A percentile compares a stretch with the other conserved stretches of the same genome.
Conservation (phyloP, 2,797 vertebrate species). For the Adrianichthys oophorus region DNA sequence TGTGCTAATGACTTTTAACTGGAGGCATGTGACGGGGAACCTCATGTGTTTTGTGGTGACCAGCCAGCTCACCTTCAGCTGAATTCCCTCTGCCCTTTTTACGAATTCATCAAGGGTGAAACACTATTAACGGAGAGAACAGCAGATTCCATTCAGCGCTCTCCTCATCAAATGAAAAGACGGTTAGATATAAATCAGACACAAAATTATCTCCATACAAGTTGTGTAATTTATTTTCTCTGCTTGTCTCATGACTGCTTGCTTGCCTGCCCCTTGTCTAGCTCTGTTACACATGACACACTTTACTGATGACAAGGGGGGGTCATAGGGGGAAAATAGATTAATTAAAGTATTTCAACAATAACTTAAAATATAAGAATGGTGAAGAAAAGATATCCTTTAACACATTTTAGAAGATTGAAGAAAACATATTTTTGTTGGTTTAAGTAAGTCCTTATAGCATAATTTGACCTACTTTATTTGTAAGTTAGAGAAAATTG, state of each 20-base stretch:
- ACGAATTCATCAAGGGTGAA: constrained; percentile 35
- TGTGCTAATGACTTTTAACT: constrained; percentile 37
- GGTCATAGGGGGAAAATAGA: not conserved
- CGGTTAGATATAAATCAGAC: constrained; percentile 40
- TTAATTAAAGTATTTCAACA: not conserved
- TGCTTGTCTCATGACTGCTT: constrained; percentile 50
- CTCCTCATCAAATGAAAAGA: constrained; percentile 22
- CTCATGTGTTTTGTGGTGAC: constrained; percentile 31
- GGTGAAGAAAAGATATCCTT: too few relatives aligned
- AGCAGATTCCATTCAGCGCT: constrained; percentile 41
- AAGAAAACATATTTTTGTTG: too few relatives aligned
- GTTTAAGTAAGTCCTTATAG: too few relatives aligned
- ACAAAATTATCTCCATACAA: constrained; percentile 28
- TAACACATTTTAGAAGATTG: too few relatives aligned
- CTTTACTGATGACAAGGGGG: not conserved
- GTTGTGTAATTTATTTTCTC: constrained; percentile 30
- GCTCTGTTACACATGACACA: constrained; percentile 5
- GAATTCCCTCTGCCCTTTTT: constrained; percentile 25
- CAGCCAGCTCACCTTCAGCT: constrained; percentile 38
- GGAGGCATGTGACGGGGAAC: constrained; percentile 40
- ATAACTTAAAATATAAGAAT: not conserved
- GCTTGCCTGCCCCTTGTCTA: constrained; percentile 15
- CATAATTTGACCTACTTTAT: too few relatives aligned
- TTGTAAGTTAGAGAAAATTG: too few relatives aligned
- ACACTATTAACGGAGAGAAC: constrained; percentile 34